Conservation (phyloP, 2,888 invertebrate genomes). For the Ectemnius lituratus region DNA sequence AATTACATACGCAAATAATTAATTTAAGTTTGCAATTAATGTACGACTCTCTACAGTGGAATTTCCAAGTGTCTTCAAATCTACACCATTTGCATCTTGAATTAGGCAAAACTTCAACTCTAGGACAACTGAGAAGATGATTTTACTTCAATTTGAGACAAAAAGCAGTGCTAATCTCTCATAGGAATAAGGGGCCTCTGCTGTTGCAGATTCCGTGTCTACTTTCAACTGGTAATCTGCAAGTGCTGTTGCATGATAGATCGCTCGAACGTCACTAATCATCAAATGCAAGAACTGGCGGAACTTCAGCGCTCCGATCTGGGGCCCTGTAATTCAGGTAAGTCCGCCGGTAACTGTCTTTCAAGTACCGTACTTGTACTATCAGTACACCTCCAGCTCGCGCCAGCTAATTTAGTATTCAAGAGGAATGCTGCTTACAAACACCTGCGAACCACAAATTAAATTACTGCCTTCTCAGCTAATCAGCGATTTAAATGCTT, state of each 20-base stretch:
- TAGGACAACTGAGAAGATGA: no score
- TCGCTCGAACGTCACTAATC: constrained; percentile 78
- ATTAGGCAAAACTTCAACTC: no score
- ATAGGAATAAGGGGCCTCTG: neutral
- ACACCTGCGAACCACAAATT: no score
- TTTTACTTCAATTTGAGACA: neutral
- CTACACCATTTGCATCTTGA: no score
- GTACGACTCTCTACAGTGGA: no score
- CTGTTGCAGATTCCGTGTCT: constrained; percentile 73
- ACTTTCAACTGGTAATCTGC: constrained; percentile 74
- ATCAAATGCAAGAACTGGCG: constrained; percentile 75
- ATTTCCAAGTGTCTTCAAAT: no score
- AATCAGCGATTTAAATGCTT: neutral
- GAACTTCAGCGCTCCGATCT: constrained; percentile 61
- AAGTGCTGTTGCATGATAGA: constrained; percentile 78
- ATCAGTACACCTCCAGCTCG: no score
- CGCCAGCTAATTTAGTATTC: no score
- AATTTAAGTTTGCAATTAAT: no score
- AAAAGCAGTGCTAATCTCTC: neutral
- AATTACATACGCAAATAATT: no score
- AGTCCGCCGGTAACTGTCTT: constrained; percentile 10
- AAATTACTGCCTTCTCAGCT: neutral
- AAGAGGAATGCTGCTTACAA: no score
- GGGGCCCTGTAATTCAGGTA: constrained; percentile 61
- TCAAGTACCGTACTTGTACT: no score